Evolutionary conservation across 2,888 invertebrate species (phyloP).

Genomic region (Boloria euphrosyne): DNA sequence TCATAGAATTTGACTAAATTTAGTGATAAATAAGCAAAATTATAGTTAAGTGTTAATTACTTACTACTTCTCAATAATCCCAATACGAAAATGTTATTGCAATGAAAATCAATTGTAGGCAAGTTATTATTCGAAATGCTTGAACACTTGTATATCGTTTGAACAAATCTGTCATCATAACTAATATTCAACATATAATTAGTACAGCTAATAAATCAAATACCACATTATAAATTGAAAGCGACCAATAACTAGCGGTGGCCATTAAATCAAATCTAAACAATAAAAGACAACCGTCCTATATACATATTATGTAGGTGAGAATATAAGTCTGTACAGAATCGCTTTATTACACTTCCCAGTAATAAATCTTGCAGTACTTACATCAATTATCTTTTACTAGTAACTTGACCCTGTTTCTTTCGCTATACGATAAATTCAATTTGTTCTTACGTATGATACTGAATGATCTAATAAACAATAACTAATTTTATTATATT

Average conservation of each 20-base stretch:
- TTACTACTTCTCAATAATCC: no score
- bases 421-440: no score
- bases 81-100: no score
- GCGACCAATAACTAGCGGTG: constrained; percentile 40
- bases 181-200: constrained; percentile 26
- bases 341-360: constrained; percentile 58
- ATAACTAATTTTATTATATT: no score
- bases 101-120: no score
- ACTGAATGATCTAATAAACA: no score
- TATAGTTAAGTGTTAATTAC: no score
- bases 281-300: constrained; percentile 41
- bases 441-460: no score
- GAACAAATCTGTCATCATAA: constrained; percentile 20
- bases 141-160: background rate
- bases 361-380: constrained; percentile 52
- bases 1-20: no score
- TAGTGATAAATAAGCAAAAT: no score
- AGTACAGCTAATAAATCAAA: constrained; percentile 37
- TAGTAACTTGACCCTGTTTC: background rate
- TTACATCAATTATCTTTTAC: constrained; percentile 29
- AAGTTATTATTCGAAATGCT: background rate
- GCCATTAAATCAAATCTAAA: constrained; percentile 46
- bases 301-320: constrained; percentile 40
- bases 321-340: constrained; percentile 47
- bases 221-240: constrained; percentile 41